phyloP scores from a whole-genome alignment of 2,113 vertebrate genomes.

The Cinclus mexicanus region DNA sequence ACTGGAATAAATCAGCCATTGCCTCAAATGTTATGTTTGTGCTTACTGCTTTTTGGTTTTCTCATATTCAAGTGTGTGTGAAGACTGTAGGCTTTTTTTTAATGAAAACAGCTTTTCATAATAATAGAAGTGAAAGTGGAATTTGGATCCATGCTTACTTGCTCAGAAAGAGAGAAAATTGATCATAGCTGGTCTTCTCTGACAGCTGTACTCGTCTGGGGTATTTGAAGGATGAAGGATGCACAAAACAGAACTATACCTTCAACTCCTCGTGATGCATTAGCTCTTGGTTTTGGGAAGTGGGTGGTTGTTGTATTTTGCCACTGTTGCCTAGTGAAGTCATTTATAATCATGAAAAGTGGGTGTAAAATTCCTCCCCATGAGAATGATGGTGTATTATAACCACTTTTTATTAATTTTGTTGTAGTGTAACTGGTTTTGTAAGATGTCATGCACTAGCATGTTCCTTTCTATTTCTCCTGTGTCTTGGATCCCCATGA shows the following conservation, averaged over 20 bases:
- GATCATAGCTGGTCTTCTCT: background rate
- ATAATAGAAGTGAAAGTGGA: background rate
- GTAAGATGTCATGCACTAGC: background rate
- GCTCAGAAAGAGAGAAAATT: background rate
- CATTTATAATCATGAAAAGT: slow-evolving; percentile 26
- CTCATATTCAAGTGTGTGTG: background rate
- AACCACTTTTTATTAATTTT: background rate
- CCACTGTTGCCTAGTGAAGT: slow-evolving; percentile 30
- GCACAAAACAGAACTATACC: background rate
- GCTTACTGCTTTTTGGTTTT: background rate
- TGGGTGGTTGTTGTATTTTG: background rate
- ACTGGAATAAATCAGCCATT: background rate
- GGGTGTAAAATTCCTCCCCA: background rate
- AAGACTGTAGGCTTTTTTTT: background rate
- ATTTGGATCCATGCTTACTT: background rate
- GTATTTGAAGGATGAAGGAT: background rate
- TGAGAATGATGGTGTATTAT: background rate
- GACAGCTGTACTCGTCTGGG: background rate
- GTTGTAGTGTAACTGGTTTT: background rate
- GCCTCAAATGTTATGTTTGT: background rate
- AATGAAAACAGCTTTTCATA: background rate
- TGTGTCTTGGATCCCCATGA: background rate
- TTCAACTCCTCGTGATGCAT: background rate
- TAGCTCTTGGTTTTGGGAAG: background rate
- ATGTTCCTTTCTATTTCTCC: background rate